These are phyloP conservation scores for Beris chalybata DNA, from an alignment of 2,888 invertebrate genomes.

Conservation along the genomic window DNA sequence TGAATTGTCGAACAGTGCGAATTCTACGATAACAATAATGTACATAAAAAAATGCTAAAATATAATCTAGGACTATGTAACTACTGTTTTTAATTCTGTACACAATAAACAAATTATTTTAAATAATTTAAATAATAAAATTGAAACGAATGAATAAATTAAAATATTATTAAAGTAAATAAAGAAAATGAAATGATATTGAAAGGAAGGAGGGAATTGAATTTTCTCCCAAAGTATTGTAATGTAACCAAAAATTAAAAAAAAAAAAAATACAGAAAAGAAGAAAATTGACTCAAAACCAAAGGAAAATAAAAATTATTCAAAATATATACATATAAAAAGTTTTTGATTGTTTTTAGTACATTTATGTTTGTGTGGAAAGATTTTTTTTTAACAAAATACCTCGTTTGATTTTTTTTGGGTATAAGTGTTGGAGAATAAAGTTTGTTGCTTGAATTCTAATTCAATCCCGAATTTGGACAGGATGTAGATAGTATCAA, in stretches of 20 bases:
- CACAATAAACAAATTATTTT: no score
- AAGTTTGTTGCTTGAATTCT: no score
- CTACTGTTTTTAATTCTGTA: no score
- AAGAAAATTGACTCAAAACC: conserved; percentile 12
- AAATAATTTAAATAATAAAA: background rate
- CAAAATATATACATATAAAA: conserved; percentile 8
- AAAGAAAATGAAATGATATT: no score
- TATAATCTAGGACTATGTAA: no score
- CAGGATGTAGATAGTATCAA: no score
- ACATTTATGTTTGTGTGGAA: background rate
- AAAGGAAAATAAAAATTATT: conserved; percentile 30
- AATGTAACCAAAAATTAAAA: conserved; percentile 8
- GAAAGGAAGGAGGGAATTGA: no score
- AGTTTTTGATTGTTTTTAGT: background rate
- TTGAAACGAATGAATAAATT: background rate
- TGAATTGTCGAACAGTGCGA: no score
- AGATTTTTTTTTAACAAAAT: background rate
- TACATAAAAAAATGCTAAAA: no score
- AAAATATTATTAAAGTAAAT: background rate
- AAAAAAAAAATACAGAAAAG: background rate
- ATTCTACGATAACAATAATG: no score
- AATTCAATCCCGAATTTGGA: no score
- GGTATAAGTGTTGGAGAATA: no score
- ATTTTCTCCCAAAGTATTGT: conserved; percentile 18
- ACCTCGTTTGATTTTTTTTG: background rate